phyloP scores from a whole-genome alignment of 2,797 vertebrate genomes.

The Channallabes apus region DNA sequence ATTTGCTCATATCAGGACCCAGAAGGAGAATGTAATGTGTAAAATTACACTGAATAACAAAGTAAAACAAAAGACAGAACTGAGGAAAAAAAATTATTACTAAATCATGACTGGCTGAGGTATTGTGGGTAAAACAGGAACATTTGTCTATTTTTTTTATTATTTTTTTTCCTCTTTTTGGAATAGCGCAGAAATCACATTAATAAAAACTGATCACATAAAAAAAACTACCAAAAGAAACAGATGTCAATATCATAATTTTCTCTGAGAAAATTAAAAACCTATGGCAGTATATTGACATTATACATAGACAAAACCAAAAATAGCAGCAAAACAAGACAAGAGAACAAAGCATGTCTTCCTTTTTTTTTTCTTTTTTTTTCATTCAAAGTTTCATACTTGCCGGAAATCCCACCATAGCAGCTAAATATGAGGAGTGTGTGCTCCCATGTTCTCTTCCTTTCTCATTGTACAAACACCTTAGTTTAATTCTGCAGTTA shows the following conservation, averaged over 20 bases:
- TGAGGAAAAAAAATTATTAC: constrained; percentile 69
- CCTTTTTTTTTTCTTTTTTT: constrained; percentile 65
- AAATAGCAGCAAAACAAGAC: constrained; percentile 97
- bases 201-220: constrained; percentile 87
- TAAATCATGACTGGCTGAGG: constrained; percentile 89
- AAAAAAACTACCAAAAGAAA: constrained; percentile 77
- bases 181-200: constrained; percentile 93
- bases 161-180: constrained; percentile 73
- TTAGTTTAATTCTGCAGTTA: constrained; percentile 75
- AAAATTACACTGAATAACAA: constrained; percentile 73
- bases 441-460: constrained; percentile 71
- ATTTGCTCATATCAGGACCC: constrained; percentile 73
- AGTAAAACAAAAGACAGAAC: constrained; percentile 62
- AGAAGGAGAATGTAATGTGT: constrained; percentile 69
- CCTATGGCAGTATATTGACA: constrained; percentile 93
- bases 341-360: constrained; percentile 83
- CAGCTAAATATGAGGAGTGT: constrained; percentile 88
- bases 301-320: constrained; percentile 84
- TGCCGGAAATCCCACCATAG: constrained; percentile 90
- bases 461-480: constrained; percentile 79
- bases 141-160: constrained; percentile 76
- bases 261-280: constrained; percentile 95
- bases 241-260: constrained; percentile 88
- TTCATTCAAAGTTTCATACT: constrained; percentile 71
- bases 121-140: constrained; percentile 89